Evolutionary conservation across 1,140 invertebrate species (phyloP), one percentile per base, ranked within the genome.

Genomic region (Lepidurus apus): DNA sequence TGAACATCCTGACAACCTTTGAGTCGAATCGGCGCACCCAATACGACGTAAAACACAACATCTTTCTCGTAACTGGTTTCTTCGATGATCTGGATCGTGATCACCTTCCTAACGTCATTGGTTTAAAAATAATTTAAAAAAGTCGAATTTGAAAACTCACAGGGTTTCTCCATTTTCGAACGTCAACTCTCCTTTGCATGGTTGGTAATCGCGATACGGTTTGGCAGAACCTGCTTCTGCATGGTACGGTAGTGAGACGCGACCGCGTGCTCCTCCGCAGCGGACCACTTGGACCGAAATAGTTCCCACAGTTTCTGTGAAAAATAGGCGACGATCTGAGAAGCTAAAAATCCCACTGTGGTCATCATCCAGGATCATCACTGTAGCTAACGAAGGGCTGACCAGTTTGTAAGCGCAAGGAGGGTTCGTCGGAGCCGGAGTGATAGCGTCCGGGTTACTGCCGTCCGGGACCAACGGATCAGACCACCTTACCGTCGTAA

Each of bases 91-190:
- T 90, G 90, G 78, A 99, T 87, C 34, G 89, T 87, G 82, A 99
- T 93, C 78, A 86, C 86, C 88, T 96, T 93, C 85, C 96, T 98
- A 90, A 17, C 75, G 43, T 43, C 42, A 76, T 76, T 79, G 78
- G 74, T 24, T 24, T 24, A 42, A 7, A 2, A 17, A 11, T 44
- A 10, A 24, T 76, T 75, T 26, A 24, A 65, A 11, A 17, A 74
- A 75, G 1, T 45, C 42, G 42, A 44, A 47, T 53, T 53, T 9
- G n/a, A n/a, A 7, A 21, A 94, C 93, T 95, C 86, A 99, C 97
- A 96, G 95, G 82, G 94, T 95, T 88, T 98, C 95, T 88, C 99
- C 98, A 88, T 99, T 96, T 83, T 98, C 95, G 86, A 99, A 99
- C 75, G 94, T 87, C 65, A 99, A 85, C 82, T 94, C 90, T 75